Evolutionary conservation across 2,113 vertebrate species (phyloP), one percentile per base, ranked within the genome.

Genomic region (Zonotrichia leucophrys): DNA sequence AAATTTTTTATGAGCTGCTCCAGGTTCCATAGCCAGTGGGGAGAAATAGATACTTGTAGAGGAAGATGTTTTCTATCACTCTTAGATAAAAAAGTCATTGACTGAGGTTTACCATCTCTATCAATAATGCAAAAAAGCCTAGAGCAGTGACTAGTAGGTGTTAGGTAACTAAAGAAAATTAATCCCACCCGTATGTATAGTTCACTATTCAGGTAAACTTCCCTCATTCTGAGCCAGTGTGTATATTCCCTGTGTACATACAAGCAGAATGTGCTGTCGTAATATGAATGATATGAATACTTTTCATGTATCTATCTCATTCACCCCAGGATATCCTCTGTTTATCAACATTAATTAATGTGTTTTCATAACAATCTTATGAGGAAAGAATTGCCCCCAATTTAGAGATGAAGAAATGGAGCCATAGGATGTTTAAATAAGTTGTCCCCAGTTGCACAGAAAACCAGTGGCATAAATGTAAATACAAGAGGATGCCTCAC

Each of bases 331-430:
- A 89, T 64, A 77, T 78, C 44, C 46, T 93, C 72, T 84, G 68
- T 67, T 93, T 92, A 95, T 83, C 87, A 93, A 47, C 5, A 4
- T 68, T 81, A 96, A 93, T 94, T 95, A 93, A 70, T 87, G 35
- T 70, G 64, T 35, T 44, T 90, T 96, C 83, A 67, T 81, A 92
- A 46, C 60, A 90, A 37, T 80, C 76, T 59, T 27, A 67, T 87
- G 80, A 86, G 47, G 33, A 94, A 90, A 92, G 80, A 52, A 90
- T 64, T 47, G 22, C 44, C 47, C 60, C 86, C 39, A 78, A 60
- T 78, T 94, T 88, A 91, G 86, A 87, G 60, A 47, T 92, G 89
- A 89, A 81, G 91, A 94, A 90, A 95, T 55, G 64, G 30, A 89
- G 86, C 56, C 4, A 1, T 39, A 81, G 33, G 27, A 37, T 50